Conservation (phyloP, 2,113 vertebrate species). For the Propithecus coquereli region DNA sequence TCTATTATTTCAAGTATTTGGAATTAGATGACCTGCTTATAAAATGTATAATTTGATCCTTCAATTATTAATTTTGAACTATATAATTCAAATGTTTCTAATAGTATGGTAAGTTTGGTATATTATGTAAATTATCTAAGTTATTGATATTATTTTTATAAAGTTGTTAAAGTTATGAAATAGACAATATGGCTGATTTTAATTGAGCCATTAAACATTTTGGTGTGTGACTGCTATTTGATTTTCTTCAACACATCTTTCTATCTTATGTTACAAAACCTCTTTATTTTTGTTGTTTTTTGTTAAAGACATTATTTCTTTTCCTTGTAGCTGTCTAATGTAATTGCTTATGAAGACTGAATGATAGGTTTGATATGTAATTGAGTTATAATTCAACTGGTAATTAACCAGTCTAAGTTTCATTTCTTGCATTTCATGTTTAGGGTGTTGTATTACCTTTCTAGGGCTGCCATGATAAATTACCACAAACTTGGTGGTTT, state of each 20-base stretch:
- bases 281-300: not conserved
- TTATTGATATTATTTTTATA: not conserved
- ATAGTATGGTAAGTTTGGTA: not conserved
- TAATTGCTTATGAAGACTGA: not conserved
- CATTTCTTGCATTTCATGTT: not conserved
- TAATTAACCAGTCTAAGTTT: not conserved
- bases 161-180: not conserved
- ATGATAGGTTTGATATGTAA: not conserved
- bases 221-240: not conserved
- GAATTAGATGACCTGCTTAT: not conserved
- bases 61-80: not conserved
- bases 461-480: not conserved
- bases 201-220: not conserved
- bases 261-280: not conserved
- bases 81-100: not conserved
- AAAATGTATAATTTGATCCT: not conserved
- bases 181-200: not conserved
- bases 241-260: not conserved
- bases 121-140: not conserved
- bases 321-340: not conserved
- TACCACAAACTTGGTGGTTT: not conserved
- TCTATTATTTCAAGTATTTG: not conserved
- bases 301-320: not conserved
- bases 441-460: not conserved
- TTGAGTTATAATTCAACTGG: not conserved